Evolutionary conservation across 92 coral and sea anemone genomes (phyloP), one percentile per base, ranked within the genome.

Genomic region (Phenganax marumi): DNA sequence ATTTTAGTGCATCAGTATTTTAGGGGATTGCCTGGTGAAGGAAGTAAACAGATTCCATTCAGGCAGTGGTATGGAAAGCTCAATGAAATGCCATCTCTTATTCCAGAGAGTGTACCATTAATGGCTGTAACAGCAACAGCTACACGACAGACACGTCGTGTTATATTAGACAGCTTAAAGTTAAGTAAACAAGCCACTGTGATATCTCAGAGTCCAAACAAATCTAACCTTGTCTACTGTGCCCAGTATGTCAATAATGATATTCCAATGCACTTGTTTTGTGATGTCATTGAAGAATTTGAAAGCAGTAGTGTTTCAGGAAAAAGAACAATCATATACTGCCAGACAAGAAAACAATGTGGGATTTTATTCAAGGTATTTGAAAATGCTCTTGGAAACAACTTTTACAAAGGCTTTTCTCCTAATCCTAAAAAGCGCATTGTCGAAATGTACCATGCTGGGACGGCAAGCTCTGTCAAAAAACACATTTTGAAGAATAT

Each of bases 391-490:
- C 60, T 54, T 54, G 60, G 60, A 17, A 54, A 17, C 60, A 54
- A 54, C 10, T 54, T 54, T 17, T 54, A 54, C 60, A 54, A 54
- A 54, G 60, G 60, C 10, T 54, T 54, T 10, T 54, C 60, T 17
- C 10, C 11, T 54, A 66, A 66, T 14, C 73, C 73, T 24, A 66
- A 26, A 6, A 66, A 17, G 24, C 73, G 73, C 12, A 26, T 66
- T 66, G 73, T 66, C 24, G 73, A 66, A 43, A 24, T 66, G 73
- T 66, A 43, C 47, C 73, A 66, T 66, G 73, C 73, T 66, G 39
- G 73, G 9, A 66, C 73, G 39, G 39, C 73, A 66, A 24, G 8
- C 24, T 24, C 73, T 4, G 73, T 66, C 7, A 66, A 66, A 66
- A 66, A 66, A 66, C 73, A 66, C 24, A 66, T 66, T 43, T 66